Evolutionary conservation across 2,113 vertebrate genomes (phyloP).

Genomic region (Crotalus viridis): DNA sequence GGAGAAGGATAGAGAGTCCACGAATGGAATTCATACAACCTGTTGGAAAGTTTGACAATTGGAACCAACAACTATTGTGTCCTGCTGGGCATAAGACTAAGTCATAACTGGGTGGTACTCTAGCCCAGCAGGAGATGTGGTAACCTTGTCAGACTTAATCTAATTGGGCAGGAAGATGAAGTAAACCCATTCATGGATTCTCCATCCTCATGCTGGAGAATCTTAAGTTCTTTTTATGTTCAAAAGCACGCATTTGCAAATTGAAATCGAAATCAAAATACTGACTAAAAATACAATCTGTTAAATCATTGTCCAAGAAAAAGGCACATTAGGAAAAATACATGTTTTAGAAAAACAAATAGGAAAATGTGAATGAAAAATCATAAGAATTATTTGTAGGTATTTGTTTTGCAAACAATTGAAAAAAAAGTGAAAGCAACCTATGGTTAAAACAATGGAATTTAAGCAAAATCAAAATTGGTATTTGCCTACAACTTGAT

Average conservation of each 20-base stretch:
- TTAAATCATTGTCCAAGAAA: not conserved
- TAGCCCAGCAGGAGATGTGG: too few species aligned
- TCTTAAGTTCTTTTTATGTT: not conserved
- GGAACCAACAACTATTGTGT: too few species aligned
- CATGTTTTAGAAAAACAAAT: not conserved
- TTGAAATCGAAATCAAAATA: not conserved
- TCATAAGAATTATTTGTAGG: not conserved
- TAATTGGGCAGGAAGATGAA: too few species aligned
- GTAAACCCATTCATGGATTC: too few species aligned
- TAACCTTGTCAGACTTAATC: too few species aligned
- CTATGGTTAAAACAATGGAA: not conserved
- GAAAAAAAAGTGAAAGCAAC: not conserved
- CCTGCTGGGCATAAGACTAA: too few species aligned
- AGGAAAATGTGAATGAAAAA: not conserved
- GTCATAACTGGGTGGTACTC: too few species aligned
- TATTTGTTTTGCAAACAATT: not conserved
- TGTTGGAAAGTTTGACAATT: too few species aligned
- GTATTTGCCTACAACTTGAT: not conserved
- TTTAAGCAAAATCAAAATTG: not conserved
- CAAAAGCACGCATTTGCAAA: not conserved
- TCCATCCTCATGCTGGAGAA: too few species aligned
- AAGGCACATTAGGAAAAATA: not conserved
- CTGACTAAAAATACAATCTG: not conserved
- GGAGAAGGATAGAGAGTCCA: too few species aligned
- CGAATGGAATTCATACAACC: too few species aligned